Conservation (phyloP, 2,888 invertebrate genomes). For the Andricus quercusramuli region DNA sequence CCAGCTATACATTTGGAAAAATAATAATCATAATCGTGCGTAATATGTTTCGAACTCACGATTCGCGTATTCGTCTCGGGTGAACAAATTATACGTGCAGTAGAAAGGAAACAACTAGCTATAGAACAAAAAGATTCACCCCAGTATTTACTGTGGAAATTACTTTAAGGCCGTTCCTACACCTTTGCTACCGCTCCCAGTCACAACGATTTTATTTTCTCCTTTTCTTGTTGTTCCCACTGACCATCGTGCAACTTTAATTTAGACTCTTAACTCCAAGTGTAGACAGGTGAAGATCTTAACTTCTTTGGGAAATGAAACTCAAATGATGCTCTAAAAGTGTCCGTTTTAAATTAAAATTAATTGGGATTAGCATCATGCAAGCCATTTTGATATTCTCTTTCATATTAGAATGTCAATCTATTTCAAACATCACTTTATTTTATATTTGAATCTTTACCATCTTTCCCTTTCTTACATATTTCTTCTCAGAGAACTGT, state of each 20-base stretch:
- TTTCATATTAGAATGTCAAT: no score
- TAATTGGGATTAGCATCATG: not conserved
- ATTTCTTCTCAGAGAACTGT: no score
- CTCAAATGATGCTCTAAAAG: not conserved
- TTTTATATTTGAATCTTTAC: no score
- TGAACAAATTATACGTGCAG: conserved; percentile 47
- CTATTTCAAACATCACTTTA: no score
- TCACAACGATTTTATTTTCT: conserved; percentile 4
- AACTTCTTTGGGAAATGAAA: not conserved
- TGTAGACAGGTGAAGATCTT: not conserved
- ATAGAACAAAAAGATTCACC: not conserved
- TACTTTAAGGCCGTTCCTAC: conserved; percentile 15
- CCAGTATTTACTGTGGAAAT: conserved; percentile 31
- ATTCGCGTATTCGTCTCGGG: conserved; percentile 56
- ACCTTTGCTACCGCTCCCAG: conserved; percentile 18
- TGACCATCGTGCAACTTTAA: not conserved
- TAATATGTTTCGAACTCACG: conserved; percentile 63
- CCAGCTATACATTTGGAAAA: conserved; percentile 64
- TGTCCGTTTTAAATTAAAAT: not conserved
- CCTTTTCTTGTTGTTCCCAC: not conserved
- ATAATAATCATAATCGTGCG: conserved; percentile 70
- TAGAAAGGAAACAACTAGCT: not conserved
- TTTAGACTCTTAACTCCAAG: not conserved
- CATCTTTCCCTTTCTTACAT: no score
- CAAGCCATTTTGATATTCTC: no score